Evolutionary conservation across 2,113 vertebrate genomes (phyloP), one percentile per base, ranked within the genome.

Genomic region (Chlamydotis undulata): DNA sequence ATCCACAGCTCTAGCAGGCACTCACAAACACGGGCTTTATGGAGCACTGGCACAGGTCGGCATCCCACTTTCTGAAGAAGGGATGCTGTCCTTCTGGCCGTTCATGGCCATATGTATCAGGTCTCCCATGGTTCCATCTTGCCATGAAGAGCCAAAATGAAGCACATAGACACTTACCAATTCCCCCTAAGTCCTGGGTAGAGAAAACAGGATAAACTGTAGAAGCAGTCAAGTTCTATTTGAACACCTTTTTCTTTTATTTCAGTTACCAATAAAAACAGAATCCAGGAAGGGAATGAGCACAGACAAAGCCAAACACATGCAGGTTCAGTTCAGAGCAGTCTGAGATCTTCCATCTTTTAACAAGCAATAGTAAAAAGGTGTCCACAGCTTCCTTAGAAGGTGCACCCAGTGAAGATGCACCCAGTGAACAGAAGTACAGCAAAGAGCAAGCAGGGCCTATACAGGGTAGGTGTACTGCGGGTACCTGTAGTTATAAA

Each of bases 381-480:
- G 7, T 61, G 87, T 50, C 41, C 50, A 33, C 12, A n/a, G 7
- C 71, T 77, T 41, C 28, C 18, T 55, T 31, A 50, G 6, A 10
- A 28, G 39, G 4, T 22, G 23, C 21, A 35, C 7, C 12, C 59
- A 10, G 29, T 9, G 6, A 10, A 28, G n/a, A 4, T 22, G 23
- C 21, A 35, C 7, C 12, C 59, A 10, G 25, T 9, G 33, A 73
- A 31, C 24, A 14, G 19, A 79, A 61, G 33, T 4, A 52, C 18
- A 80, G 25, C 37, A 35, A 28, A 67, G 39, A 59, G 10, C 39
- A 59, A 84, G 56, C 28, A 63, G 28, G n/a, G 7, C 21, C 12
- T 35, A 1, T 14, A 18, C 21, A 28, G 0, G 0, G 22, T 5
- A 41, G 19, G 14, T 7, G 17, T 35, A 8, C 15, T 47, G 18